Conservation (phyloP, 2,113 vertebrate genomes). For the Ctenomys sociabilis region DNA sequence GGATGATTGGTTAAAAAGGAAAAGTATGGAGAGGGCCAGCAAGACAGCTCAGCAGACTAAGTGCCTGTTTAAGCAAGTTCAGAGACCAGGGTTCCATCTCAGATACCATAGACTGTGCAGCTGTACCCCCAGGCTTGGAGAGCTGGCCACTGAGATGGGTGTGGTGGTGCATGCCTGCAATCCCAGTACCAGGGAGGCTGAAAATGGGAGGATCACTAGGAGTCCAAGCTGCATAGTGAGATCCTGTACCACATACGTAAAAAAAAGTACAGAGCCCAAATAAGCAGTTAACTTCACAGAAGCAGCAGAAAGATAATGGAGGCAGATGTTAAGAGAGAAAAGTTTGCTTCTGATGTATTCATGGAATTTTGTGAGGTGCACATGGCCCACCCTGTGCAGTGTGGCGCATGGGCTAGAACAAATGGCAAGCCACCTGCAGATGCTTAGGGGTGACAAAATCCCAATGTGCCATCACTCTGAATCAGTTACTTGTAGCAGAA, state of each 20-base stretch:
- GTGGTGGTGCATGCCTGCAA: too few relatives aligned
- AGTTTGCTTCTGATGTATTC: neutral
- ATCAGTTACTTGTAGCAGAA: neutral
- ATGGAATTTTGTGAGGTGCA: neutral
- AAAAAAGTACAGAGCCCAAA: neutral
- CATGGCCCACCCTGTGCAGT: too few relatives aligned
- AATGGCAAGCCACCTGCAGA: neutral
- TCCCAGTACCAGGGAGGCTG: too few relatives aligned
- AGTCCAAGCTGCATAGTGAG: too few relatives aligned
- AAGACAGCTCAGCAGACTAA: too few relatives aligned
- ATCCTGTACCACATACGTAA: too few relatives aligned
- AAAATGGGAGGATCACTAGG: too few relatives aligned
- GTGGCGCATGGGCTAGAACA: neutral
- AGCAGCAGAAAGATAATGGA: neutral
- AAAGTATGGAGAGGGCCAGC: neutral
- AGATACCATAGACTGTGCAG: too few relatives aligned
- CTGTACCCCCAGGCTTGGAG: too few relatives aligned
- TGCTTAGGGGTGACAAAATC: fast-evolving
- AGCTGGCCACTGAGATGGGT: too few relatives aligned
- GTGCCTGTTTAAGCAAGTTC: too few relatives aligned
- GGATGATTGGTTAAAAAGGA: neutral
- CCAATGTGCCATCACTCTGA: neutral
- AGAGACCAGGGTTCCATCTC: too few relatives aligned
- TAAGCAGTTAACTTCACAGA: neutral
- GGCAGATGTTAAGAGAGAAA: neutral